Evolutionary conservation across 23 tunicate species (phyloP).

Genomic region (Corella eumyota): DNA sequence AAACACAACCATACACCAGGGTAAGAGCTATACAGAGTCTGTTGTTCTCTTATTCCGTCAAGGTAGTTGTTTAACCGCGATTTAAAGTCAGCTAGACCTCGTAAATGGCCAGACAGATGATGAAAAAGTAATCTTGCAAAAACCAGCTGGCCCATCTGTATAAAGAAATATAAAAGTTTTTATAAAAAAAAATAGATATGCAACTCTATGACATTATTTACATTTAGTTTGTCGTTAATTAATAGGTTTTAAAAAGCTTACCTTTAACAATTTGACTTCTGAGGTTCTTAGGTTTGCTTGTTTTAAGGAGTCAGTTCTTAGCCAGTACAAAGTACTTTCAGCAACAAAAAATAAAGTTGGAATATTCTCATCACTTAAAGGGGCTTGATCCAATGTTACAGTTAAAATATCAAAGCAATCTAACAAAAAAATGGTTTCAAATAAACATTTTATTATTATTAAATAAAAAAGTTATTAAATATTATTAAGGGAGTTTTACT

Average conservation of each 20-base stretch:
- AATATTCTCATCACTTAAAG: slow-evolving; percentile 62
- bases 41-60: slow-evolving; percentile 54
- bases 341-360: slow-evolving; percentile 89
- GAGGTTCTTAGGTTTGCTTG: slow-evolving; percentile 38
- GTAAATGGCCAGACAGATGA: slow-evolving; percentile 42
- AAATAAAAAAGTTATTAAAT: background rate
- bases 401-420: slow-evolving; percentile 74
- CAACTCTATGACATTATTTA: background rate
- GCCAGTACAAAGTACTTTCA: slow-evolving; percentile 80
- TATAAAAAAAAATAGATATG: background rate
- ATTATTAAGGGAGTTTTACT: background rate
- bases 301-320: slow-evolving; percentile 51
- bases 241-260: too few relatives aligned
- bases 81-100: slow-evolving; percentile 54
- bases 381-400: slow-evolving; percentile 67
- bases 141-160: slow-evolving; percentile 70
- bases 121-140: slow-evolving; percentile 66
- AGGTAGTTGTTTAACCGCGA: slow-evolving; percentile 46
- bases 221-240: background rate
- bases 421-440: slow-evolving; percentile 6
- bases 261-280: slow-evolving; percentile 70
- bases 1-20: slow-evolving; percentile 53
- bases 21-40: slow-evolving; percentile 35
- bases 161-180: background rate
- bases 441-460: background rate